Evolutionary conservation across 2,797 vertebrate species (phyloP).

Genomic region (Odontamblyopus rebecca): DNA sequence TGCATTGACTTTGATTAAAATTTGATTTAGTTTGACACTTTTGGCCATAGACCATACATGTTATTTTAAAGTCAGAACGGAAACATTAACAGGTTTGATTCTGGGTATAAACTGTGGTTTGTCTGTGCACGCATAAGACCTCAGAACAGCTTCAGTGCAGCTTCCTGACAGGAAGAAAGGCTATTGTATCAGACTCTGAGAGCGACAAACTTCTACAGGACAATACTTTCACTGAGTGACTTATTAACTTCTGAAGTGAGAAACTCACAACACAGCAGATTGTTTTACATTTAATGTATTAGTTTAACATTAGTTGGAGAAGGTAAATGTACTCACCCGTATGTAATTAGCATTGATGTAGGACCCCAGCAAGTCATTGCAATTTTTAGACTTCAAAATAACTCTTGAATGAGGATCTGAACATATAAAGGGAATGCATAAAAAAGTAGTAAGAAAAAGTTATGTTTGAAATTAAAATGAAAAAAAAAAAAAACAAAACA

Average conservation of each 20-base stretch:
- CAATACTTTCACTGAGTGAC: constrained; percentile 49
- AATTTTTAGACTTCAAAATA: constrained; percentile 86
- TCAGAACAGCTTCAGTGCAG: constrained; percentile 15
- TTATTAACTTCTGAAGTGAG: constrained; percentile 1
- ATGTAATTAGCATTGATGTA: constrained; percentile 98
- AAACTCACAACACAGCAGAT: background rate
- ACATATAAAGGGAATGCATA: background rate
- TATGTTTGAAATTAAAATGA: background rate
- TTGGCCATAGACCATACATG: background rate
- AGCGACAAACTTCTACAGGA: constrained; percentile 25
- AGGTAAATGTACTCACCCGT: constrained; percentile 79
- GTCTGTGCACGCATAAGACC: constrained; percentile 3
- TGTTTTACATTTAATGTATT: background rate
- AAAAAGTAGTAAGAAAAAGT: background rate
- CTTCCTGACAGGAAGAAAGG: constrained; percentile 67
- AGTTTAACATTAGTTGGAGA: background rate
- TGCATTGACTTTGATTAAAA: background rate
- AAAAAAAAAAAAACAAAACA: background rate
- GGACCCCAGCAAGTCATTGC: constrained; percentile 85
- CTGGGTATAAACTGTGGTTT: background rate
- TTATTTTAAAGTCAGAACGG: too few species aligned
- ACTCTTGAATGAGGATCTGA: constrained; percentile 94
- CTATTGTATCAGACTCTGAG: constrained; percentile 54
- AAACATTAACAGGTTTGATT: background rate
- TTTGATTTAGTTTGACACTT: background rate